A percentile compares a stretch with the other conserved stretches of the same genome.
phyloP scores from a whole-genome alignment of 2,797 vertebrate genomes.

The Enteromius radiatus region DNA sequence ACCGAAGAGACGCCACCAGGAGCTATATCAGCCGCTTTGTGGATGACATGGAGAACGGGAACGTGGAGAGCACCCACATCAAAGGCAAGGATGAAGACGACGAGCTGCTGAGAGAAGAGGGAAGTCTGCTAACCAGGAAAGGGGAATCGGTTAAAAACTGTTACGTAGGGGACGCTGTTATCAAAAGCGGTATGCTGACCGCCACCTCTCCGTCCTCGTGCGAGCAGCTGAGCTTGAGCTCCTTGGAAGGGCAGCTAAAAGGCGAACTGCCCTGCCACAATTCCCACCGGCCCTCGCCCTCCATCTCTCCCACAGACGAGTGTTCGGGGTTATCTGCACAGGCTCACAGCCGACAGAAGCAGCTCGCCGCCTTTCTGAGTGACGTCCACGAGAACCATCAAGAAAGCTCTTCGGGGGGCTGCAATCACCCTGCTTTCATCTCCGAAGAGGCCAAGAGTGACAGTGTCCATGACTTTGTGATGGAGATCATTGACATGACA shows the following conservation, averaged over 20 bases:
- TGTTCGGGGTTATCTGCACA: constrained; percentile 59
- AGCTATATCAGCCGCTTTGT: constrained; percentile 80
- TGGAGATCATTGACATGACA: constrained; percentile 94
- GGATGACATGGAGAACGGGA: constrained; percentile 95
- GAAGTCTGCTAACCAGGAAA: constrained; percentile 74
- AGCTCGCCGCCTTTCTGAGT: constrained; percentile 73
- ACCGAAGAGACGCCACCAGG: constrained; percentile 69
- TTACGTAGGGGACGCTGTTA: constrained; percentile 68
- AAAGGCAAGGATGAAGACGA: constrained; percentile 76
- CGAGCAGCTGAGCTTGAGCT: constrained; percentile 60
- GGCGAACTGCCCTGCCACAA: constrained; percentile 81
- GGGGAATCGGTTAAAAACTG: constrained; percentile 74
- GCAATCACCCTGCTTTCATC: constrained; percentile 66
- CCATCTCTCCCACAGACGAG: constrained; percentile 68
- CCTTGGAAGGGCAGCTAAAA: constrained; percentile 76
- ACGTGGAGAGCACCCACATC: constrained; percentile 80
- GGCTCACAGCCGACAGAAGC: constrained; percentile 71
- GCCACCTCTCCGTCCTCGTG: constrained; percentile 63
- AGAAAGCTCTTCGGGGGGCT: constrained; percentile 67
- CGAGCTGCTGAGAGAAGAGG: constrained; percentile 74
- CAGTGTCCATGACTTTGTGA: constrained; percentile 89
- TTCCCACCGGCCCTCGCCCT: constrained; percentile 61
- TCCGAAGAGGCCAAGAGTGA: constrained; percentile 73
- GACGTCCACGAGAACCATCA: constrained; percentile 70
- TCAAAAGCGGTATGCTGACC: constrained; percentile 66